These are phyloP conservation scores for Cyanocitta stelleri DNA, from an alignment of 2,113 vertebrate species.

Conservation along the genomic window DNA sequence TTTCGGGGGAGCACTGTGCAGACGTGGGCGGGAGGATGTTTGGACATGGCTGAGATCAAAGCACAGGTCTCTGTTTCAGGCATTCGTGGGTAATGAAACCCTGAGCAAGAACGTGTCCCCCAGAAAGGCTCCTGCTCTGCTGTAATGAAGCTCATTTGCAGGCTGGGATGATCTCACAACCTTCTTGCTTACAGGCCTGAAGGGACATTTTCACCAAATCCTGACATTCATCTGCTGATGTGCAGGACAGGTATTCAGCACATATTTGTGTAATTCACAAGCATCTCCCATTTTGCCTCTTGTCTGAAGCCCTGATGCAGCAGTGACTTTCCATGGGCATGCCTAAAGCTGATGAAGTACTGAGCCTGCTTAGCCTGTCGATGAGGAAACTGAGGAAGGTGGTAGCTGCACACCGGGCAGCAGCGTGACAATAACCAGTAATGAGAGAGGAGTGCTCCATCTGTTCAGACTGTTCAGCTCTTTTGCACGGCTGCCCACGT, in stretches of 20 bases:
- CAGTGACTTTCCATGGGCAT: not conserved
- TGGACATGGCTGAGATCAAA: not conserved
- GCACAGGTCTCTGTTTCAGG: not conserved
- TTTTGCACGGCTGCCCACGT: not conserved
- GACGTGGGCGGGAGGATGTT: fast-evolving
- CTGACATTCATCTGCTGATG: not conserved
- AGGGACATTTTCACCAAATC: not conserved
- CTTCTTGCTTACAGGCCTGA: not conserved
- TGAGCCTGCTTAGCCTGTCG: not conserved
- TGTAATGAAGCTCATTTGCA: not conserved
- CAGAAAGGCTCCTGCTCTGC: not conserved
- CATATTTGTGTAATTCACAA: not conserved
- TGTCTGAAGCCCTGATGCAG: not conserved
- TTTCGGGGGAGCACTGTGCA: not conserved
- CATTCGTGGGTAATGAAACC: fast-evolving
- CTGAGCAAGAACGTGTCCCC: not conserved
- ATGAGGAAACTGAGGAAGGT: not conserved
- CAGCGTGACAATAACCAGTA: not conserved
- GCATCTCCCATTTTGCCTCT: not conserved
- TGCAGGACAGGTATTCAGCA: not conserved
- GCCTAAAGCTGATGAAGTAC: not conserved
- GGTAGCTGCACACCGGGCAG: not conserved
- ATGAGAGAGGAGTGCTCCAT: not conserved
- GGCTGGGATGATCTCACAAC: not conserved
- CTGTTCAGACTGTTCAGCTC: not conserved